Evolutionary conservation across 2,888 invertebrate species (phyloP).

Genomic region (Pandemis heparana): DNA sequence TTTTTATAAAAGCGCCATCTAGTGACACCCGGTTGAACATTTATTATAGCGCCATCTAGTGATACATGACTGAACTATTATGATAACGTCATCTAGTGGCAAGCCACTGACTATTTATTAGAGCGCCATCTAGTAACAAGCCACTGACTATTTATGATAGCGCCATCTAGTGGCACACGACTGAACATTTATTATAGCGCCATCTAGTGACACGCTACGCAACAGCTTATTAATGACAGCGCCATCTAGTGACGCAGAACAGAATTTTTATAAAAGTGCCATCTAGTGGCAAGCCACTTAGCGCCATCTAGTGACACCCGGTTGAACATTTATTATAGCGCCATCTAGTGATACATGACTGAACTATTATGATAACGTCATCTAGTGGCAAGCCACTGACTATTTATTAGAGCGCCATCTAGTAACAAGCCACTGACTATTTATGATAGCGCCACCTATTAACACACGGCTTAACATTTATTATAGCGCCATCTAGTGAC

Average conservation of each 20-base stretch:
- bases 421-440: not conserved
- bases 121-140: not conserved
- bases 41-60: not conserved
- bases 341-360: not conserved
- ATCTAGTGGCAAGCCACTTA: not conserved
- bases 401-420: too few relatives aligned
- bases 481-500: not conserved
- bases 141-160: not conserved
- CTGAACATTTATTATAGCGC: not conserved
- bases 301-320: not conserved
- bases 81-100: not conserved
- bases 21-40: not conserved
- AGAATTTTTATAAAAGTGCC: not conserved
- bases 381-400: not conserved
- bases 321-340: not conserved
- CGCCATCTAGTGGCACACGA: not conserved
- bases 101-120: not conserved
- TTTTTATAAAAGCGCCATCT: not conserved
- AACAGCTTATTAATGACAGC: not conserved
- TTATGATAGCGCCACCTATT: not conserved
- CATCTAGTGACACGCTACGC: not conserved
- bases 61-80: not conserved
- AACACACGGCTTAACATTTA: not conserved
- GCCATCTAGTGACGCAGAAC: not conserved
- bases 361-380: not conserved